phyloP scores from a whole-genome alignment of 1,140 invertebrate genomes.

The Macrosteles quadrilineatus region DNA sequence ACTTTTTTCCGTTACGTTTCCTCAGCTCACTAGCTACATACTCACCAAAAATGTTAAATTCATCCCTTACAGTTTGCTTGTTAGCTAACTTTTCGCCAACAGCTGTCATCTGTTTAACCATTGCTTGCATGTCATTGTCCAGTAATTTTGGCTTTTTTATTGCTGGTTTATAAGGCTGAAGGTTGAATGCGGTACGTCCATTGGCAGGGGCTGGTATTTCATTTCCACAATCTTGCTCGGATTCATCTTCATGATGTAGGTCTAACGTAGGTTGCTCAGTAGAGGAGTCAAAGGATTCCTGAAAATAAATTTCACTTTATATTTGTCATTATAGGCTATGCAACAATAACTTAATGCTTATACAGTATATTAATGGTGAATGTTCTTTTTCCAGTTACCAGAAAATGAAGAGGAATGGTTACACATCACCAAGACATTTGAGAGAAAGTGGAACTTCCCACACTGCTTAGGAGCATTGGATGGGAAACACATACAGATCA shows the following conservation, averaged over 20 bases:
- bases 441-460: no score
- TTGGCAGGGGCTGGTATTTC: constrained; percentile 2
- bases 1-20: no score
- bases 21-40: background rate
- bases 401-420: constrained; percentile 2
- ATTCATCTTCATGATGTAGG: background rate
- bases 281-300: background rate
- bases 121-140: background rate
- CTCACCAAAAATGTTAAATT: background rate
- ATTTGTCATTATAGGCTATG: no score
- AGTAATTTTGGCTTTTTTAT: background rate
- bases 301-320: no score
- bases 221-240: background rate
- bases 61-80: background rate
- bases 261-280: background rate
- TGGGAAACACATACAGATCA: background rate
- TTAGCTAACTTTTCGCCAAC: constrained; percentile 1
- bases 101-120: background rate
- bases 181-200: background rate
- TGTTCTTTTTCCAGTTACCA: background rate
- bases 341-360: no score
- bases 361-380: no score
- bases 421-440: background rate
- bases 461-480: background rate
- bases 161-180: background rate